These are phyloP conservation scores for Sinodicranocentrus sp. DNA, from an alignment of 2,888 invertebrate genomes.

Conservation along the genomic window DNA sequence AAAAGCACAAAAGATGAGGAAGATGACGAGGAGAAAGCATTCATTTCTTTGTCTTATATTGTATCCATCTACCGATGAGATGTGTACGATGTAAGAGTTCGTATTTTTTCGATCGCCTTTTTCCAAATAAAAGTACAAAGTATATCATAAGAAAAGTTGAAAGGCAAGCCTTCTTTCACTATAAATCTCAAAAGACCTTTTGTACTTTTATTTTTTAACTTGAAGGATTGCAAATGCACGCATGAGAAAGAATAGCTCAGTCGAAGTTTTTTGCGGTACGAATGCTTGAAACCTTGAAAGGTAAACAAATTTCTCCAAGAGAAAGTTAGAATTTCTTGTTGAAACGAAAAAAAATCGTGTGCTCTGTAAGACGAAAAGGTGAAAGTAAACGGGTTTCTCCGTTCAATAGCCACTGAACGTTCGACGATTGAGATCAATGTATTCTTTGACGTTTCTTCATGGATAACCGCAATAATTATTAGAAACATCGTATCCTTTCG, in stretches of 20 bases:
- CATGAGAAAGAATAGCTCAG: too few relatives aligned
- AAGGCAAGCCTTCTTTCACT: slow-evolving; percentile 58
- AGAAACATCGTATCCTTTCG: too few relatives aligned
- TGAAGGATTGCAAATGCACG: slow-evolving; percentile 44
- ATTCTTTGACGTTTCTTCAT: too few relatives aligned
- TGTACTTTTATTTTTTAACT: slow-evolving; percentile 41
- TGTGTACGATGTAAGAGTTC: slow-evolving; percentile 31
- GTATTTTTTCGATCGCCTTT: slow-evolving; percentile 51
- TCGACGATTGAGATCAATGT: too few relatives aligned
- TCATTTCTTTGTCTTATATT: slow-evolving; percentile 52
- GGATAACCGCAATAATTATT: too few relatives aligned
- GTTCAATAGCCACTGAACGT: too few relatives aligned
- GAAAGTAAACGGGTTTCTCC: too few relatives aligned
- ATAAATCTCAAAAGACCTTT: slow-evolving; percentile 64
- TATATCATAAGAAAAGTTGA: slow-evolving; percentile 54
- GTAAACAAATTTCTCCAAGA: slow-evolving; percentile 48
- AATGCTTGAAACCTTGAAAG: background rate
- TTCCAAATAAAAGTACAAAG: slow-evolving; percentile 40
- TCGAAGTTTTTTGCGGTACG: background rate
- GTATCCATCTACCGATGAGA: slow-evolving; percentile 1
- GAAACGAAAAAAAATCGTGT: background rate
- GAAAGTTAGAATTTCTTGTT: slow-evolving; percentile 6
- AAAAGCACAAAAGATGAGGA: slow-evolving; percentile 45
- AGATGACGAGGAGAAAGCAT: slow-evolving; percentile 60
- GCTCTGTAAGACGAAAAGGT: too few relatives aligned